These are phyloP conservation scores for Hesperophylax magnus DNA, from an alignment of 1,140 invertebrate species.

Conservation along the genomic window DNA sequence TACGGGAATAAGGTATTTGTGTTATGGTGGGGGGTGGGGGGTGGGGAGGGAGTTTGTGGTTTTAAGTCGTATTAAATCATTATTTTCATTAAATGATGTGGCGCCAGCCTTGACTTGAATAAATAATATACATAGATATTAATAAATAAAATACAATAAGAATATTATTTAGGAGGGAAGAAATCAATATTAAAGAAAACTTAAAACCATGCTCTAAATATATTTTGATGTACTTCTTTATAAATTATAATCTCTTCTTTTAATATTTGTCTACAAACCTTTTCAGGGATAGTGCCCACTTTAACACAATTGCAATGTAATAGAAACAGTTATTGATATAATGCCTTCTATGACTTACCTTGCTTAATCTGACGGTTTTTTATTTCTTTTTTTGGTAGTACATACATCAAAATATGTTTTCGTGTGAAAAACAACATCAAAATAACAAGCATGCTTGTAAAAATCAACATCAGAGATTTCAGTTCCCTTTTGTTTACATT, in stretches of 20 bases:
- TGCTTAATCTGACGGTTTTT: no score
- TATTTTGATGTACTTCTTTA: neutral
- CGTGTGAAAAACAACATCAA: constrained; percentile 1
- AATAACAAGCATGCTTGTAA: constrained; percentile 20
- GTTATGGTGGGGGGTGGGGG: no score
- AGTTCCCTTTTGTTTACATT: no score
- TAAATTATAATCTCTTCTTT: no score
- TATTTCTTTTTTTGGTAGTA: neutral
- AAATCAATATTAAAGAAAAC: neutral
- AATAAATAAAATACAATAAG: neutral
- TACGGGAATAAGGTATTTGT: no score
- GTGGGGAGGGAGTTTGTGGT: no score
- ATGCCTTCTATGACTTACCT: no score
- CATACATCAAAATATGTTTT: constrained; percentile 16
- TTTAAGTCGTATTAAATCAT: no score
- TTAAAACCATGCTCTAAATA: neutral
- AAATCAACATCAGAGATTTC: neutral
- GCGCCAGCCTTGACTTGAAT: neutral
- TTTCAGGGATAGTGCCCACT: no score
- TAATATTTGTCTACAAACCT: no score
- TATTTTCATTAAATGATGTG: neutral
- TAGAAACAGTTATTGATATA: no score
- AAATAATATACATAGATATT: neutral
- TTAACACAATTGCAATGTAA: no score
- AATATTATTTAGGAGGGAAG: neutral